A percentile compares a stretch with the other conserved stretches of the same genome.
phyloP scores from a whole-genome alignment of 2,113 vertebrate species.

The Platysternon megacephalum region DNA sequence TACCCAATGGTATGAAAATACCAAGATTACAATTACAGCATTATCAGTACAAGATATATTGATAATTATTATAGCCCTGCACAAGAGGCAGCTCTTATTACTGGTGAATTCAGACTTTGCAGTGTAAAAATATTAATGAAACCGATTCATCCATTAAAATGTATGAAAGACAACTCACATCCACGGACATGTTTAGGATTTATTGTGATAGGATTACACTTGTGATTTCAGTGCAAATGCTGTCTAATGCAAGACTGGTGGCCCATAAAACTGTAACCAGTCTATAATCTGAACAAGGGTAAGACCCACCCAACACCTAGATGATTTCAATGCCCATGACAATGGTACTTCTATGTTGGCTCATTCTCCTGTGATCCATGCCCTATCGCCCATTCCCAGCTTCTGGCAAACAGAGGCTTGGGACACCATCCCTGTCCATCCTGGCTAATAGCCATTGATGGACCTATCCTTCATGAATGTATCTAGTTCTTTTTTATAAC shows the following conservation, averaged over 20 bases:
- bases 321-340: not conserved
- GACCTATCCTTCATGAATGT: too few species aligned
- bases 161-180: constrained; percentile 44
- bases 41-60: not conserved
- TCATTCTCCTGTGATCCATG: not conserved
- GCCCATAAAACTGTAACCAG: constrained; percentile 54
- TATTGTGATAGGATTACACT: constrained; percentile 46
- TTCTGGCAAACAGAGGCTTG: too few species aligned
- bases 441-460: too few species aligned
- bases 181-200: constrained; percentile 42
- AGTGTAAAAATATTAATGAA: constrained; percentile 59
- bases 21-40: not conserved
- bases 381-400: too few species aligned
- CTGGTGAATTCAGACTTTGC: constrained; percentile 12
- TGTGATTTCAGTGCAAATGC: constrained; percentile 64
- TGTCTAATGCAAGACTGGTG: constrained; percentile 27
- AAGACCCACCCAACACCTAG: not conserved
- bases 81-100: constrained; percentile 11
- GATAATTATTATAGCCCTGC: not conserved
- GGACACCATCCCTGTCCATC: too few species aligned
- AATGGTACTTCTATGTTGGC: not conserved
- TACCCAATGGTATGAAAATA: not conserved
- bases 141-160: constrained; percentile 37
- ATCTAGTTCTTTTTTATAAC: too few species aligned
- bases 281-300: not conserved